Base-by-base conservation (phyloP, 53 echinoderm and acorn worm genomes). In the Holothuria scabra region DNA sequence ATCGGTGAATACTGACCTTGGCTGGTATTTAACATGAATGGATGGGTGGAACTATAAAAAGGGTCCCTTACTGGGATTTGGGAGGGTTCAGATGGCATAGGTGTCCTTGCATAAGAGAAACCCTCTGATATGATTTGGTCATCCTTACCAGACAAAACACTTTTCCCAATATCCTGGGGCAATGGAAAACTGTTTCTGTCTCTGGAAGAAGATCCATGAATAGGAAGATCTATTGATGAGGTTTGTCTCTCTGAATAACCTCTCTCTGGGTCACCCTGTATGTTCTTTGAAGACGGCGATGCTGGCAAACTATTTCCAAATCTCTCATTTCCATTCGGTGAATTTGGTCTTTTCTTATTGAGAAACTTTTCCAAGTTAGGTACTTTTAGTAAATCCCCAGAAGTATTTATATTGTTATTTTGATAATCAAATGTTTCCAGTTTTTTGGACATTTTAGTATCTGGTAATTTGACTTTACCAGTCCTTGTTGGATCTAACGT, bases 381-480 rank as follows among this genome's bases (percentile, higher is more conserved):
- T 24, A 81, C 82, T 61, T 64, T 61, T 5, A 81, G 65, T 37
- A 81, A 38, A 32, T 61, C 65, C 3, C 62, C 82, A 21, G 63
- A n/a, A 63, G 32, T 37, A 25, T 81, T 64, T 3, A 79, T 21
- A 41, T 81, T 64, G 25, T 58, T 78, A 34, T 81, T 81, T 37
- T 81, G 62, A 48, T 81, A 81, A 41, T 81, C 64, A 64, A 81
- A 81, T 14, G 82, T 81, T 49, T 81, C 62, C n/a, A 81, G 64
- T 41, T 81, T 81, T 63, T 61, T 64, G 44, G 82, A 37, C 82
- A 63, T 37, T 81, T 81, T 81, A 0, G 37, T 59, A 63, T 33
- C 48, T 24, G 28, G 22, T 79, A 22, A 46, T 30, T 56, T 57
- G 5, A 25, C 22, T 57, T 28, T 79, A 44, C 25, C 72, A 72